These are phyloP conservation scores for Calosoma granatense DNA, from an alignment of 1,140 invertebrate species.

Conservation along the genomic window DNA sequence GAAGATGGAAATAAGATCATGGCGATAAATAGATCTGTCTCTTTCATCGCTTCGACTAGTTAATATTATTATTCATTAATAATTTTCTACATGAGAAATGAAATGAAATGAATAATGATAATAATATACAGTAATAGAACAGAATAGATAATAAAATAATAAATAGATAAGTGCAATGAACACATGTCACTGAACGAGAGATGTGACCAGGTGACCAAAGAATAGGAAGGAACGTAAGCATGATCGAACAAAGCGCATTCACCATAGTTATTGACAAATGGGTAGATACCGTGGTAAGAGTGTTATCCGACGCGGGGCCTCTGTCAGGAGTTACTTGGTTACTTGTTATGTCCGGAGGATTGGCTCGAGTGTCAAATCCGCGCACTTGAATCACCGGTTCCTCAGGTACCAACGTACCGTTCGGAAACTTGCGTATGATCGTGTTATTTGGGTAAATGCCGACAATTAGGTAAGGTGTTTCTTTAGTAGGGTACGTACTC, in stretches of 20 bases:
- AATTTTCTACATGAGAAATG: background rate
- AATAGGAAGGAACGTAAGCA: background rate
- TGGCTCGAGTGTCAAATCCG: slow-evolving; percentile 34
- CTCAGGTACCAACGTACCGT: slow-evolving; percentile 60
- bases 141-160: no score
- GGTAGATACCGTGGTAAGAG: slow-evolving; percentile 28
- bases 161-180: background rate
- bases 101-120: no score
- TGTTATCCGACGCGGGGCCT: slow-evolving; percentile 18
- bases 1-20: background rate
- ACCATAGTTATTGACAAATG: slow-evolving; percentile 28
- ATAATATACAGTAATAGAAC: no score
- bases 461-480: slow-evolving; percentile 58
- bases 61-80: background rate
- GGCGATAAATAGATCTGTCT: background rate
- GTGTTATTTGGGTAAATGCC: slow-evolving; percentile 62
- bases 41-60: background rate
- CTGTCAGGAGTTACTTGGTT: slow-evolving; percentile 31
- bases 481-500: slow-evolving; percentile 51
- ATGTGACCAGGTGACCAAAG: slow-evolving; percentile 1
- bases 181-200: slow-evolving; percentile 4
- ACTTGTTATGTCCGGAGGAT: slow-evolving; percentile 34
- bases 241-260: slow-evolving; percentile 2
- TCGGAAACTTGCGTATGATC: slow-evolving; percentile 59
- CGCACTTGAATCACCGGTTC: slow-evolving; percentile 35